phyloP scores from a whole-genome alignment of 2,113 vertebrate species.

The Amazona vittata region DNA sequence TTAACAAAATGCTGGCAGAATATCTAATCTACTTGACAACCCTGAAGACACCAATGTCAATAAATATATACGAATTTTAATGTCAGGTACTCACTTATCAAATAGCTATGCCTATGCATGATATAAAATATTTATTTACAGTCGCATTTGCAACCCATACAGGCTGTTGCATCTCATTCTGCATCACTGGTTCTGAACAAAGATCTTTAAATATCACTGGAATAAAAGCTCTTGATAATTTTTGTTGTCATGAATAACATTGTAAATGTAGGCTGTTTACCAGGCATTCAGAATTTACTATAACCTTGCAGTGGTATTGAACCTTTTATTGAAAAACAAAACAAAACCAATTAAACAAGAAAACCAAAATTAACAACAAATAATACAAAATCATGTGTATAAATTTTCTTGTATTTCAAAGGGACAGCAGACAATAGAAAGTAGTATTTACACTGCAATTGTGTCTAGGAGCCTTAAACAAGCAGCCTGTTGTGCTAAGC shows the following conservation, averaged over 20 bases:
- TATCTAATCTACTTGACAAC: neutral
- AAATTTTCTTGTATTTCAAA: neutral
- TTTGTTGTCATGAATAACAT: constrained; percentile 25
- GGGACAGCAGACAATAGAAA: neutral
- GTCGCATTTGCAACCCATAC: constrained; percentile 23
- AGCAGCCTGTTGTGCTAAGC: neutral
- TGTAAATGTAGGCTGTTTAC: constrained; percentile 16
- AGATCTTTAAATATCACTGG: constrained; percentile 62
- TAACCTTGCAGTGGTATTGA: neutral
- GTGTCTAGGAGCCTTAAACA: neutral
- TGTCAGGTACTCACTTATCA: constrained; percentile 20
- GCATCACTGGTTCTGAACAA: constrained; percentile 43
- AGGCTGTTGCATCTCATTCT: constrained; percentile 28
- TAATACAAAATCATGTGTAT: neutral
- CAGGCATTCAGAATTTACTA: neutral
- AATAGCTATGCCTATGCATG: neutral
- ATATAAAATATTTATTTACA: constrained; percentile 59
- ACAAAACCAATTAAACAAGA: neutral
- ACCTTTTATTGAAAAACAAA: neutral
- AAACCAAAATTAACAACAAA: neutral
- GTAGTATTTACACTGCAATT: neutral
- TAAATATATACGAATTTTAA: constrained; percentile 53
- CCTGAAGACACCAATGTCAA: neutral
- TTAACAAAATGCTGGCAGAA: constrained; percentile 39
- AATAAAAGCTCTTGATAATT: constrained; percentile 24